Conservation (phyloP, 2,888 invertebrate species). For the Leptogaster cylindrica region DNA sequence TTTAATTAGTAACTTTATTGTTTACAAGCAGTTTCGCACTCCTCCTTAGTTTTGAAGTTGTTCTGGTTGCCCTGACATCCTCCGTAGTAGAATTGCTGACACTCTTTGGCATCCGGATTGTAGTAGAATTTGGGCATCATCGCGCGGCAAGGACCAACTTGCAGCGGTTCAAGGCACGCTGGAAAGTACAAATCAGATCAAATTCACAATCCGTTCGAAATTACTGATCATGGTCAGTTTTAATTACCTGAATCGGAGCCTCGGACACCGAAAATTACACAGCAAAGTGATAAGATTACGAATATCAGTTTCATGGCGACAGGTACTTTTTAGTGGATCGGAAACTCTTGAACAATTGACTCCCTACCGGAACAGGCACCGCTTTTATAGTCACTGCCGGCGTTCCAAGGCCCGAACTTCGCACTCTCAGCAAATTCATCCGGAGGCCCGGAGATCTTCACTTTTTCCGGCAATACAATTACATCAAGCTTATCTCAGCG, state of each 20-base stretch:
- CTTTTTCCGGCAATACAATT: no score
- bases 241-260: neutral
- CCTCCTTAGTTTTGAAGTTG: conserved; percentile 71
- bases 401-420: no score
- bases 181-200: conserved; percentile 1
- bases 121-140: conserved; percentile 78
- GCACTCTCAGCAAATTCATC: no score
- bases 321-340: neutral
- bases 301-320: neutral
- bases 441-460: no score
- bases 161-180: neutral
- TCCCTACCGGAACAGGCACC: neutral
- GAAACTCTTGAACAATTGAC: neutral
- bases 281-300: conserved; percentile 1
- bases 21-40: no score
- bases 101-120: conserved; percentile 69
- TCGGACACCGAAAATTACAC: neutral
- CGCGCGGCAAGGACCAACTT: conserved; percentile 75
- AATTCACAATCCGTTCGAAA: neutral
- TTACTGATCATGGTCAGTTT: neutral
- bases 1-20: no score
- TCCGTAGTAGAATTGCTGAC: conserved; percentile 78
- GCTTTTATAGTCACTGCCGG: neutral
- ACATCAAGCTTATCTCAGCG: no score
- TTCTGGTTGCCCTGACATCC: conserved; percentile 81